A percentile compares a stretch with the other conserved stretches of the same genome.
Evolutionary conservation across 2,113 vertebrate species (phyloP).

Genomic region (Festucalex cinctus): DNA sequence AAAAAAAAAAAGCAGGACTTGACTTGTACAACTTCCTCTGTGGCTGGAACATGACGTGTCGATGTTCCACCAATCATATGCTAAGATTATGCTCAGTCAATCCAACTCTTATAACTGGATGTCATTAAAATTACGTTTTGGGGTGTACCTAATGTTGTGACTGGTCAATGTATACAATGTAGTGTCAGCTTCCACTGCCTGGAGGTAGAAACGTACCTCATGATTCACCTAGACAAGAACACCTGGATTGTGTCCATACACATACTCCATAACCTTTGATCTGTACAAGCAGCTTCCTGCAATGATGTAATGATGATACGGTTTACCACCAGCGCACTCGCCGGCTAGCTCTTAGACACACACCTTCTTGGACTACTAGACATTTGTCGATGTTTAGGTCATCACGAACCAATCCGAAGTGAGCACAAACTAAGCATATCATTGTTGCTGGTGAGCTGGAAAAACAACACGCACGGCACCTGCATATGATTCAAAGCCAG

Average conservation of each 20-base stretch:
- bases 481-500: background rate
- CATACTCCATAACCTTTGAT: constrained; percentile 20
- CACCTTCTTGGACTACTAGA: background rate
- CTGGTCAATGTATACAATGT: background rate
- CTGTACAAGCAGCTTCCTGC: constrained; percentile 18
- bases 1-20: background rate
- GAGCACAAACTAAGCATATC: too few species aligned
- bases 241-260: constrained; percentile 42
- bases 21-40: background rate
- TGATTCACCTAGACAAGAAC: constrained; percentile 41
- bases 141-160: background rate
- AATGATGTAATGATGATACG: constrained; percentile 16
- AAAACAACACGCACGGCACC: background rate
- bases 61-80: background rate
- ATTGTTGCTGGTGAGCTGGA: too few species aligned
- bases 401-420: too few species aligned
- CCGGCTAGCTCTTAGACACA: background rate
- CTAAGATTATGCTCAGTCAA: background rate
- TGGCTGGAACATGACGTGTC: background rate
- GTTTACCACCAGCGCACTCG: background rate
- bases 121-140: background rate
- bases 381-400: too few species aligned
- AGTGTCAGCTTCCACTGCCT: constrained; percentile 13
- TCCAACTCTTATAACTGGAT: background rate
- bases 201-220: constrained; percentile 24